phyloP scores from a whole-genome alignment of 2,888 invertebrate species.

The Deilephila porcellus region DNA sequence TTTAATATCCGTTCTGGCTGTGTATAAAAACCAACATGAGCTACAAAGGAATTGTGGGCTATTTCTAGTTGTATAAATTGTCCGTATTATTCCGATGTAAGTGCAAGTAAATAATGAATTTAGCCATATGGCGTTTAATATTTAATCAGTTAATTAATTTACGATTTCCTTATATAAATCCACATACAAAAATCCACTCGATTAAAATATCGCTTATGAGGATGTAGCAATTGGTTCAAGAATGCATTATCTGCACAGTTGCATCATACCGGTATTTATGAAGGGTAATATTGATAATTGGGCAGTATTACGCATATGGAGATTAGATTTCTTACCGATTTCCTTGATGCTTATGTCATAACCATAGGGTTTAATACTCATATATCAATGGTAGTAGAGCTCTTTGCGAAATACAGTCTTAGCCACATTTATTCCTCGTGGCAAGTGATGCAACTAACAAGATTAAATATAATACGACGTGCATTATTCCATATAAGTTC shows the following conservation, averaged over 20 bases:
- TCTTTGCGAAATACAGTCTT: not conserved
- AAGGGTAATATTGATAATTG: not conserved
- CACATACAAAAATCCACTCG: not conserved
- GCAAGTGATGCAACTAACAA: slow-evolving; percentile 7
- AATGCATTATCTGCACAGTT: not conserved
- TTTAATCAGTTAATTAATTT: not conserved
- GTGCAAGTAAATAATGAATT: no score
- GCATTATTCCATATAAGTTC: slow-evolving; percentile 8
- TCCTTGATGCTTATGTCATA: no score
- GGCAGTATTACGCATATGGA: no score
- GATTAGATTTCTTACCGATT: no score
- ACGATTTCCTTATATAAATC: not conserved
- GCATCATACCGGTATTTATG: not conserved
- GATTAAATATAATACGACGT: slow-evolving; percentile 20
- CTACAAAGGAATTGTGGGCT: no score
- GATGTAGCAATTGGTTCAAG: not conserved
- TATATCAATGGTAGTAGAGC: no score
- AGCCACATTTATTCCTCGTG: not conserved
- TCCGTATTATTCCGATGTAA: no score
- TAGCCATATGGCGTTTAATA: not conserved
- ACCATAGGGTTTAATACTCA: no score
- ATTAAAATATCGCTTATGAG: not conserved
- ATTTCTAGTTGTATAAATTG: no score
- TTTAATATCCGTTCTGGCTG: no score
- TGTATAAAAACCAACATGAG: no score